Percentiles rank a stretch among this genome's conserved stretches.
These are phyloP conservation scores for Cerastoderma edule DNA, from an alignment of 2,888 invertebrate genomes.

Conservation along the genomic window DNA sequence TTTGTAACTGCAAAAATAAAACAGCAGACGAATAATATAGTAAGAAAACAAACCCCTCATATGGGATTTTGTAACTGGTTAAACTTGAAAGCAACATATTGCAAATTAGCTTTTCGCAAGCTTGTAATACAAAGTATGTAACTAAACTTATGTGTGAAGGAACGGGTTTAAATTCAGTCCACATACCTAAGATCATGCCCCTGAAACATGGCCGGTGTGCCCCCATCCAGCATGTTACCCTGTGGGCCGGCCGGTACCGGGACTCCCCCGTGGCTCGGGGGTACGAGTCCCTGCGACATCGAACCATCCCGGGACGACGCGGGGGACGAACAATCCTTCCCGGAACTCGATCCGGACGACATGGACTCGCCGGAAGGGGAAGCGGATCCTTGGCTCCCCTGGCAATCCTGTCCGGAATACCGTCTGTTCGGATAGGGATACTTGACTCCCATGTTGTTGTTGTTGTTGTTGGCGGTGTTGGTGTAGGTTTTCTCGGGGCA, in stretches of 20 bases:
- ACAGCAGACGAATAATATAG: no score
- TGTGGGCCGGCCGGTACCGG: not conserved
- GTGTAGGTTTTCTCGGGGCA: constrained; percentile 6
- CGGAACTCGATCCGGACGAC: constrained; percentile 58
- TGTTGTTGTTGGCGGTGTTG: not conserved
- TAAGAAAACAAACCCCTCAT: no score
- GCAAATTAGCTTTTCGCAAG: no score
- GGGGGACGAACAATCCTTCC: constrained; percentile 44
- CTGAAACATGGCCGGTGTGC: constrained; percentile 35
- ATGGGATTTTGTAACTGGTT: no score
- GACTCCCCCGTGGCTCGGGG: constrained; percentile 2
- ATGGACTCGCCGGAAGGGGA: constrained; percentile 60
- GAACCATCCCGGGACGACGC: constrained; percentile 5
- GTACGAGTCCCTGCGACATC: constrained; percentile 1
- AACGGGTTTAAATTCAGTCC: no score
- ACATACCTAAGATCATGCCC: constrained; percentile 47
- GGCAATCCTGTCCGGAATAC: constrained; percentile 43
- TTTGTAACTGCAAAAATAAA: no score
- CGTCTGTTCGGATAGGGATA: constrained; percentile 48
- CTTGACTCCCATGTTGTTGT: constrained; percentile 42
- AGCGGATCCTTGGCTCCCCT: constrained; percentile 52
- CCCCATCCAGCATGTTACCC: constrained; percentile 4
- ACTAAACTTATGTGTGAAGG: no score
- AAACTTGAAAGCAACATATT: no score
- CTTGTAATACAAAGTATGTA: no score